Percentiles rank a stretch among this genome's conserved stretches.
These are phyloP conservation scores for Atlantisia rogersi DNA, from an alignment of 2,113 vertebrate genomes.

Conservation along the genomic window DNA sequence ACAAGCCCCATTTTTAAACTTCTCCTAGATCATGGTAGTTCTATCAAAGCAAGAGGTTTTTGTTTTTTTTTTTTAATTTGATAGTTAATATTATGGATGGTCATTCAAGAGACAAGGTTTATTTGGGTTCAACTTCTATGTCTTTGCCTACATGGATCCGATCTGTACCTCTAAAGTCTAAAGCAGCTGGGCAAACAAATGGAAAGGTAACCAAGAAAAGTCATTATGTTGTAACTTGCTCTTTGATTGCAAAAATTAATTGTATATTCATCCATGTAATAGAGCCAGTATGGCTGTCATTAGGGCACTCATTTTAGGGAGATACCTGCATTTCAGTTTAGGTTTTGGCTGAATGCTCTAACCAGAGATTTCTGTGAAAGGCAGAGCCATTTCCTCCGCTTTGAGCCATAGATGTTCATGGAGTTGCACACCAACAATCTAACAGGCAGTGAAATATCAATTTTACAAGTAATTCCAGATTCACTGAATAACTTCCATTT, in stretches of 20 bases:
- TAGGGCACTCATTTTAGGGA: neutral
- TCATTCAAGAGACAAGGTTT: neutral
- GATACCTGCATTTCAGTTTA: neutral
- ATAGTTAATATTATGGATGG: neutral
- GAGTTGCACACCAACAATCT: neutral
- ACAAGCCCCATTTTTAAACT: neutral
- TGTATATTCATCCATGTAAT: neutral
- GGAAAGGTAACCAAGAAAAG: neutral
- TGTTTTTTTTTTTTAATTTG: neutral
- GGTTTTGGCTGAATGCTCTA: neutral
- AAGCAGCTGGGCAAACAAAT: neutral
- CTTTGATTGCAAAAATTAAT: neutral
- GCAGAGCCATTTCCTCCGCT: neutral
- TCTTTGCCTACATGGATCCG: neutral
- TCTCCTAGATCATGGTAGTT: neutral
- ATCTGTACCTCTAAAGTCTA: neutral
- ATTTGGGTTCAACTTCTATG: neutral
- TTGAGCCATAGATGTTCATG: neutral
- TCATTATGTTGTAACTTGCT: neutral
- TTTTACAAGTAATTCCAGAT: neutral
- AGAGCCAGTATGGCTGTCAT: neutral
- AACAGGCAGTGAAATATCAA: neutral
- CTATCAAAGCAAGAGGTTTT: neutral
- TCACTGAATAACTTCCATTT: neutral
- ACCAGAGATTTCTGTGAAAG: neutral